Evolutionary conservation across 2,888 invertebrate species (phyloP).

Genomic region (Yponomeuta cagnagella): DNA sequence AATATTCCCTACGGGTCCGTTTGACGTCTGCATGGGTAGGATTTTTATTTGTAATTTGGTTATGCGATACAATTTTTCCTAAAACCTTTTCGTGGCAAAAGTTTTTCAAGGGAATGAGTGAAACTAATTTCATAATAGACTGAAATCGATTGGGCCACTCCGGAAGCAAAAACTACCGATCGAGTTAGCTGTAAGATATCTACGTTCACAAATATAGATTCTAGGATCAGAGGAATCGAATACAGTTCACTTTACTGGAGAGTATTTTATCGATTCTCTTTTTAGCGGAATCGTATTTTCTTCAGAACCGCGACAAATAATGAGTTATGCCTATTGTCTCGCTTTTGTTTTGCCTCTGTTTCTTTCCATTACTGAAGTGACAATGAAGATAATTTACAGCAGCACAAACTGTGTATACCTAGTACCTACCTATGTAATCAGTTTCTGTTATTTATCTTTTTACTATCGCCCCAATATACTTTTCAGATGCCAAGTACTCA

Average conservation of each 20-base stretch:
- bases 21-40: too few species aligned
- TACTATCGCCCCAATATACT: too few species aligned
- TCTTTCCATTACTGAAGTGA: neutral
- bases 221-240: slow-evolving; percentile 24
- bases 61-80: too few species aligned
- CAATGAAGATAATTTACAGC: neutral
- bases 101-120: neutral
- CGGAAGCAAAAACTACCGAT: neutral
- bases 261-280: slow-evolving; percentile 19
- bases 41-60: too few species aligned
- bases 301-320: slow-evolving; percentile 8
- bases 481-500: too few species aligned
- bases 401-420: too few species aligned
- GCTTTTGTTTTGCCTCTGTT: slow-evolving; percentile 1
- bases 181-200: slow-evolving; percentile 3
- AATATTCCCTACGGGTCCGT: too few species aligned
- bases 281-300: slow-evolving; percentile 23
- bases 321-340: neutral
- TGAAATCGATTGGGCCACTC: neutral
- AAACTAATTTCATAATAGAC: slow-evolving; percentile 1
- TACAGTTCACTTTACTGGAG: slow-evolving; percentile 22
- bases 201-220: slow-evolving; percentile 9
- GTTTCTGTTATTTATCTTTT: too few species aligned
- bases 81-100: too few species aligned
- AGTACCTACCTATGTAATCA: too few species aligned